A percentile compares a stretch with the other conserved stretches of the same genome.
Evolutionary conservation across 1,140 invertebrate species (phyloP).

Genomic region (Wasmannia auropunctata): DNA sequence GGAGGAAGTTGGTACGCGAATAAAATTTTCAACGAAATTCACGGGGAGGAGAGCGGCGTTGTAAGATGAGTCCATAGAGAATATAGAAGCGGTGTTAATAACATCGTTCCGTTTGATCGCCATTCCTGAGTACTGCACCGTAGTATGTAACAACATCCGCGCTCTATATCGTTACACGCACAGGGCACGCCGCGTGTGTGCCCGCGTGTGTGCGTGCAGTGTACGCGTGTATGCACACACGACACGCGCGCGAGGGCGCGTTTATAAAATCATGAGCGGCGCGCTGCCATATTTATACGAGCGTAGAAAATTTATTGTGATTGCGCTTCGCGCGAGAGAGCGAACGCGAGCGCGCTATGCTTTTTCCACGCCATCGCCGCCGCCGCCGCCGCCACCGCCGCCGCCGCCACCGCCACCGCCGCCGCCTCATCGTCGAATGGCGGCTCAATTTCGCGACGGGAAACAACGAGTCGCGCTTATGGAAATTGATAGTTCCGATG

Average conservation of each 20-base stretch:
- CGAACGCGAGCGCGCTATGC: conserved; percentile 32
- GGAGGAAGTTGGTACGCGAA: background rate
- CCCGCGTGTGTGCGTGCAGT: no score
- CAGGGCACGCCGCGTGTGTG: background rate
- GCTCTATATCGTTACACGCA: background rate
- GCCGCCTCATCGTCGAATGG: conserved; percentile 30
- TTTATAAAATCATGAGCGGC: conserved; percentile 75
- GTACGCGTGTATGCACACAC: background rate
- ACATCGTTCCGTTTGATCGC: conserved; percentile 57
- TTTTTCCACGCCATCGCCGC: conserved; percentile 21
- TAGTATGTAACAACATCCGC: background rate
- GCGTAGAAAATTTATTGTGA: conserved; percentile 73
- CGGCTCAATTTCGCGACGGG: conserved; percentile 57
- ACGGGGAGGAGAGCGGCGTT: background rate
- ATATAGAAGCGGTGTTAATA: conserved; percentile 47
- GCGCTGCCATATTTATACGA: conserved; percentile 71
- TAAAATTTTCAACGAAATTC: conserved; percentile 35
- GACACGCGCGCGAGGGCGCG: background rate
- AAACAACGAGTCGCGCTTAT: conserved; percentile 41
- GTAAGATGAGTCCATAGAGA: conserved; percentile 39
- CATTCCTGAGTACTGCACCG: conserved; percentile 47
- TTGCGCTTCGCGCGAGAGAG: conserved; percentile 60
- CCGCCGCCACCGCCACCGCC: background rate
- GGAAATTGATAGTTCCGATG: conserved; percentile 65
- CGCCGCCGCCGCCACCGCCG: background rate